Percentiles rank a stretch among this genome's conserved stretches.
phyloP scores from a whole-genome alignment of 2,113 vertebrate genomes.

The Prolemur simus region DNA sequence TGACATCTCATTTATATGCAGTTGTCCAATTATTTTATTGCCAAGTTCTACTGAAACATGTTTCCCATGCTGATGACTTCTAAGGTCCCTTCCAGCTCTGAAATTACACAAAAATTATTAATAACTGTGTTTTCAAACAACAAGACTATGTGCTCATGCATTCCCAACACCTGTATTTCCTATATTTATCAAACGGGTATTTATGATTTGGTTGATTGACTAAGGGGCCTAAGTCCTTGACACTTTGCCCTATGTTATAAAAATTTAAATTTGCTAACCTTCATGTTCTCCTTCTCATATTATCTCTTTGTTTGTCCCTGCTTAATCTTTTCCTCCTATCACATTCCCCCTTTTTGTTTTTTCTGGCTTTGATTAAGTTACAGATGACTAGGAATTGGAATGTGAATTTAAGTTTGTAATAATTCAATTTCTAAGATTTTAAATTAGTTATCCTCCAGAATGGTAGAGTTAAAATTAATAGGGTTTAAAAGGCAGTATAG shows the following conservation, averaged over 20 bases:
- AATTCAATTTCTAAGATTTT: not conserved
- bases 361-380: not conserved
- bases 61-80: not conserved
- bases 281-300: not conserved
- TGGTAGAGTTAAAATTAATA: not conserved
- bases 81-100: not conserved
- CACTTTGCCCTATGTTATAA: not conserved
- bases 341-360: not conserved
- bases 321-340: not conserved
- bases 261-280: not conserved
- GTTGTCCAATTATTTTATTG: not conserved
- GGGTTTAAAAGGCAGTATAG: not conserved
- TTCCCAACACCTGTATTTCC: not conserved
- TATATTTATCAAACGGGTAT: not conserved
- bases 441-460: not conserved
- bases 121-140: not conserved
- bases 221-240: not conserved
- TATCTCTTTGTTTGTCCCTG: not conserved
- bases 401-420: slow-evolving; percentile 12
- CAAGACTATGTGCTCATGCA: not conserved
- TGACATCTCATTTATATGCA: not conserved
- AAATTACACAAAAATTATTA: slow-evolving; percentile 23
- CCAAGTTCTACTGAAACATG: not conserved
- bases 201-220: not conserved
- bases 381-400: not conserved